A percentile compares a stretch with the other conserved stretches of the same genome.
Conservation (phyloP, 2,797 vertebrate genomes). For the Psittacula echo region DNA sequence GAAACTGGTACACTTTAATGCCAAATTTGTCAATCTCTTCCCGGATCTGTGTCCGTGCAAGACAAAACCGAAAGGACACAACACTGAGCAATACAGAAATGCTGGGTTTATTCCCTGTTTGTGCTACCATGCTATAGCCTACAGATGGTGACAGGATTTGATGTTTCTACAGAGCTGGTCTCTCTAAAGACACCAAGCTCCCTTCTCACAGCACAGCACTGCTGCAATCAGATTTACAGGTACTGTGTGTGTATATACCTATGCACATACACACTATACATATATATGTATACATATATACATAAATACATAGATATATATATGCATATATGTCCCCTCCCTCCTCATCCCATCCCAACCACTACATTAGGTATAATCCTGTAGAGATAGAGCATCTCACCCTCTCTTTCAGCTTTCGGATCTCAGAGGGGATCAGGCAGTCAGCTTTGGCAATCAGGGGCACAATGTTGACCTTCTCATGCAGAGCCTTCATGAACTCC, state of each 20-base stretch:
- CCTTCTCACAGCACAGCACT: not conserved
- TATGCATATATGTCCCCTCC: not conserved
- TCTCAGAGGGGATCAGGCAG: slow-evolving; percentile 94
- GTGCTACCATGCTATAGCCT: not conserved
- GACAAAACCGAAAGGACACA: not conserved
- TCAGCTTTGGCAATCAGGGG: slow-evolving; percentile 97
- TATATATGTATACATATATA: accelerated
- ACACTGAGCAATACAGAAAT: not conserved
- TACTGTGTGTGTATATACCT: not conserved
- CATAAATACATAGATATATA: not conserved
- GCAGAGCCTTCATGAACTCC: slow-evolving; percentile 97
- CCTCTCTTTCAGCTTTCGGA: slow-evolving; percentile 96
- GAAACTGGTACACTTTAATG: slow-evolving; percentile 98
- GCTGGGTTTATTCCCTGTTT: not conserved
- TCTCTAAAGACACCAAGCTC: not conserved
- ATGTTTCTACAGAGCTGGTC: not conserved
- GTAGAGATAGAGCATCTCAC: slow-evolving; percentile 76
- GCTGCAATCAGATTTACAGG: not conserved
- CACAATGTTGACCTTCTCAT: slow-evolving; percentile 98
- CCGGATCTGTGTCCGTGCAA: slow-evolving; percentile 82
- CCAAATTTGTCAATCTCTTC: slow-evolving; percentile 98
- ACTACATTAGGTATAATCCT: not conserved
- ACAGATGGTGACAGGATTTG: not conserved
- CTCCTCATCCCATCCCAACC: not conserved
- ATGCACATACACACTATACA: not conserved